Percentiles rank a stretch among this genome's conserved stretches.
Conservation (phyloP, 1,140 invertebrate species). For the Atta colombica region DNA sequence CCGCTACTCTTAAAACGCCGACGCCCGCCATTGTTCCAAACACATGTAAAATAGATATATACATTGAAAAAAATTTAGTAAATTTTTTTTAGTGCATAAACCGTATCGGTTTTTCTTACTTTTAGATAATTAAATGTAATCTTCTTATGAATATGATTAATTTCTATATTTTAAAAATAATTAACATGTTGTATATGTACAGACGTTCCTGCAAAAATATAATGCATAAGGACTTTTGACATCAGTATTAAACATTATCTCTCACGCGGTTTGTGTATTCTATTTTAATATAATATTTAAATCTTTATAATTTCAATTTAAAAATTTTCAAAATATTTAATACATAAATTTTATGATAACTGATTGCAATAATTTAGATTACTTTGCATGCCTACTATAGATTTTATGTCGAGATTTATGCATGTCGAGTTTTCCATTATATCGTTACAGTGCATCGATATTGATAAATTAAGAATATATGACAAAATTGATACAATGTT, state of each 20-base stretch:
- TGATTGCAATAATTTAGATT: not conserved
- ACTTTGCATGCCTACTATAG: not conserved
- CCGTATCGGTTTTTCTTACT: not conserved
- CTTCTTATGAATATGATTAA: not conserved
- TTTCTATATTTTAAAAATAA: not conserved
- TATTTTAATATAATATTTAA: not conserved
- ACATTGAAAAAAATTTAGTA: too few relatives aligned
- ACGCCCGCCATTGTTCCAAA: not conserved
- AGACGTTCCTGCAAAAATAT: not conserved
- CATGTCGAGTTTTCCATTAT: not conserved
- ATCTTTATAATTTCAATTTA: not conserved
- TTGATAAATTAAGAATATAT: not conserved
- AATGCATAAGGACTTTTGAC: not conserved
- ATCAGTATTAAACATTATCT: not conserved
- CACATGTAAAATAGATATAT: not conserved
- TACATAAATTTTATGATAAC: not conserved
- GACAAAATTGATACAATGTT: slow-evolving; percentile 16
- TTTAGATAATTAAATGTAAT: not conserved
- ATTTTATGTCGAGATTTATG: not conserved
- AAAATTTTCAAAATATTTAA: not conserved
- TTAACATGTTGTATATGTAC: not conserved
- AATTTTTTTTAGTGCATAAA: not conserved
- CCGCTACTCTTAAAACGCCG: not conserved
- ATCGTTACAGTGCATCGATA: slow-evolving; percentile 3
- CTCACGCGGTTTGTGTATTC: not conserved